Conservation (phyloP, 1,140 invertebrate species). For the Coenobita brevimanus region DNA sequence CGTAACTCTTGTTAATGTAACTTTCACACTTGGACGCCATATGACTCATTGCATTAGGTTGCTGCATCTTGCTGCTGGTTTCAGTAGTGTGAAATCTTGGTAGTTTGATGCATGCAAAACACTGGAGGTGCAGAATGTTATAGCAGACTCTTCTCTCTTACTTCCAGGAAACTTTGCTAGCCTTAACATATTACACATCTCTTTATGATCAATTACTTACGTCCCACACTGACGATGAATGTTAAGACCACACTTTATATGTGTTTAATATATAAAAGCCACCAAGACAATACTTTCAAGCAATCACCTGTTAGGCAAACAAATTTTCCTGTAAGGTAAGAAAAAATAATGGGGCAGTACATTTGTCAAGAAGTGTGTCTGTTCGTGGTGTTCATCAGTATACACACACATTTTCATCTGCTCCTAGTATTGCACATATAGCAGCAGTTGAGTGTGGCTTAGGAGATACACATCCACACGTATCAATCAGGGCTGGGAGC, state of each 20-base stretch:
- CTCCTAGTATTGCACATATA: conserved; percentile 56
- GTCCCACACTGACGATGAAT: conserved; percentile 60
- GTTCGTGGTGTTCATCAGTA: conserved; percentile 43
- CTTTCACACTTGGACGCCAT: conserved; percentile 63
- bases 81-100: conserved; percentile 49
- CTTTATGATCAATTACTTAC: conserved; percentile 49
- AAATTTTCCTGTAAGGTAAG: conserved; percentile 58
- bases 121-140: conserved; percentile 57
- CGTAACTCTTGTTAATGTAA: conserved; percentile 34
- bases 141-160: conserved; percentile 36
- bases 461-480: conserved; percentile 56
- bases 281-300: conserved; percentile 64
- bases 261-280: conserved; percentile 61
- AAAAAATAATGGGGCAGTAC: conserved; percentile 39
- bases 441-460: conserved; percentile 58
- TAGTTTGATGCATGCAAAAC: conserved; percentile 41
- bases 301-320: conserved; percentile 65
- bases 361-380: conserved; percentile 48
- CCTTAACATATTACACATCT: conserved; percentile 53
- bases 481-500: conserved; percentile 60
- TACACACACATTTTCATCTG: conserved; percentile 50
- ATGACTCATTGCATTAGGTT: conserved; percentile 55
- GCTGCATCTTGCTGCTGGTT: conserved; percentile 54
- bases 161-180: conserved; percentile 64
- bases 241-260: conserved; percentile 60